Evolutionary conservation across 1,140 invertebrate genomes (phyloP).

Genomic region (Drosophila micromelanica): DNA sequence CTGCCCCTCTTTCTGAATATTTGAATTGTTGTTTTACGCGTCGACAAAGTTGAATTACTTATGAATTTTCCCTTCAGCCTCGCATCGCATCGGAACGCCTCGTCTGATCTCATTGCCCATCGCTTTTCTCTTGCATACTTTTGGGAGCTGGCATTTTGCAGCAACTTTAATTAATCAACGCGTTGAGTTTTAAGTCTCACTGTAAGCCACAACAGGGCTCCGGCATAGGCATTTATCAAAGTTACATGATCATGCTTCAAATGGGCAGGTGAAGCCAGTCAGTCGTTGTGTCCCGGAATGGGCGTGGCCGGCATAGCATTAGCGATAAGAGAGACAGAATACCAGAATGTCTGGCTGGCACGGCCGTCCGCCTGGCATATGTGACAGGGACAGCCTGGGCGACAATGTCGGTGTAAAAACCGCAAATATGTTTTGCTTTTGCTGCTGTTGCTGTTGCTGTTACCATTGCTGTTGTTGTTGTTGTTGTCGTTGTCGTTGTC

Average conservation of each 20-base stretch:
- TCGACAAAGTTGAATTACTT: constrained; percentile 55
- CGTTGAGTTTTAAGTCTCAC: constrained; percentile 39
- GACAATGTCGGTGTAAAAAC: constrained; percentile 77
- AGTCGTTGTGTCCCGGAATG: constrained; percentile 1
- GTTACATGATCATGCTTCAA: constrained; percentile 79
- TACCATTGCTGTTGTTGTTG: constrained; percentile 15
- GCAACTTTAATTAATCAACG: constrained; percentile 75
- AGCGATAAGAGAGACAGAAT: constrained; percentile 12
- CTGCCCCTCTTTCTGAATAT: constrained; percentile 18
- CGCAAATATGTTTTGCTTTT: constrained; percentile 74
- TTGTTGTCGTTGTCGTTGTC: constrained; percentile 18
- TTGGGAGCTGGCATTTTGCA: constrained; percentile 26
- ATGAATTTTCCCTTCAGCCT: constrained; percentile 62
- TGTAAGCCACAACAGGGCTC: constrained; percentile 19
- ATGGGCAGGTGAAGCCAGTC: constrained; percentile 56
- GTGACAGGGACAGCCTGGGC: constrained; percentile 71
- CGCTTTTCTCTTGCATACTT: constrained; percentile 43
- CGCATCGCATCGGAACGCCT: too few relatives aligned
- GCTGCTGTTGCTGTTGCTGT: constrained; percentile 12
- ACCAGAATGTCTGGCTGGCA: constrained; percentile 1
- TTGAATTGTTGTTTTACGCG: constrained; percentile 72
- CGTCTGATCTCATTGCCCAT: not conserved
- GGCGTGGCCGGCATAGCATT: not conserved
- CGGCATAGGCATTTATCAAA: constrained; percentile 72
- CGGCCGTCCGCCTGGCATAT: constrained; percentile 48